phyloP scores from a whole-genome alignment of 2,797 vertebrate genomes.

The Sebastes nivosus region DNA sequence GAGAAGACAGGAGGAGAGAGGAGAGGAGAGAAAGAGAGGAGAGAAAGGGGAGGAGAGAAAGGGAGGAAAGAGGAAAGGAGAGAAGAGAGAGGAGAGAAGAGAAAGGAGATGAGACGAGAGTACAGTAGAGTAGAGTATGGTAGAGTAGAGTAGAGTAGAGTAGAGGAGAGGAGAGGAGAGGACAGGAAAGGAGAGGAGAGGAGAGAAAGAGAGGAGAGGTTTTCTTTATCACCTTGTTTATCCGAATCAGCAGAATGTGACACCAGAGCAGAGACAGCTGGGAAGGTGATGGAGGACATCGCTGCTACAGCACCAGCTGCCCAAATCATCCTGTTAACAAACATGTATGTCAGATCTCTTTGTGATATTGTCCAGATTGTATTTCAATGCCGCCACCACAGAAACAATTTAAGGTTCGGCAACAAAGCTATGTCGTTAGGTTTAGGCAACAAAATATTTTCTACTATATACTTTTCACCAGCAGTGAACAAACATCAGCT shows the following conservation, averaged over 20 bases:
- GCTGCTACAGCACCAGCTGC: conserved; percentile 91
- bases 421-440: too few species aligned
- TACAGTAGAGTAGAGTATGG: too few species aligned
- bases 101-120: neutral
- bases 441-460: too few species aligned
- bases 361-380: neutral
- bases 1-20: too few species aligned
- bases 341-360: neutral
- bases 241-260: conserved; percentile 89
- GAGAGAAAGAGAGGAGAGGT: neutral
- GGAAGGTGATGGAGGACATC: conserved; percentile 94
- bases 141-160: neutral
- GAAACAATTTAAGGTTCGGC: too few species aligned
- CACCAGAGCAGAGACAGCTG: conserved; percentile 90
- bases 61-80: too few species aligned
- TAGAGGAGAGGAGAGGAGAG: neutral
- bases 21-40: too few species aligned
- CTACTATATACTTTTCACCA: neutral
- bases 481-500: neutral
- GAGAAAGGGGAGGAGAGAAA: too few species aligned
- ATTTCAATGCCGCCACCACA: neutral
- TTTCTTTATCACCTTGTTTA: conserved; percentile 84
- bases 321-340: conserved; percentile 90
- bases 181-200: too few species aligned
- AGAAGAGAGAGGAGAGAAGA: neutral